Base-by-base conservation (phyloP, 2,113 vertebrate genomes). In the Grantiella picta region DNA sequence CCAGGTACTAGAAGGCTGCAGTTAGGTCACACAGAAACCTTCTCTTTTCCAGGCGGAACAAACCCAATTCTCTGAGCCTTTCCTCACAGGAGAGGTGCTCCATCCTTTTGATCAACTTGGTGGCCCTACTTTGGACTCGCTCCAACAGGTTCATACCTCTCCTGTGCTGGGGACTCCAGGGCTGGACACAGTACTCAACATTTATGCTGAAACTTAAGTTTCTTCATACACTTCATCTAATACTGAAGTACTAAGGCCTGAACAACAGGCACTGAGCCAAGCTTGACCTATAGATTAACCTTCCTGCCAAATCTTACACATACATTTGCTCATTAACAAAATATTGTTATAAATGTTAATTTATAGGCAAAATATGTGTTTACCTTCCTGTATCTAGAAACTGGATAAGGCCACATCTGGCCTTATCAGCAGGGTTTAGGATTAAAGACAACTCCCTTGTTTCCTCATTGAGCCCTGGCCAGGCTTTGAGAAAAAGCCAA, bases 61-160 rank as follows among this genome's bases (percentile, higher is more conserved):
- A 64, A 15, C 17, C 7, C 25, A 22, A 5, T 56, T 80, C 4
- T 33, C 11, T 35, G 5, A 56, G 17, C 25, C 5, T 64, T 56
- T 71, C 16, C 50, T 27, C 15, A 18, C 4, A 56, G 8, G 10
- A 50, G 27, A 65, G 35, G 5, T 36, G 11, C 11, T 50, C 12
- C 22, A 42, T 22, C 17, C 25, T 33, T 50, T 15, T 88, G 22
- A 23, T 42, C 7, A 8, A 15, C 59, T 65, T 57, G 31, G 27
- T 65, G 17, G 9, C 8, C 36, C 15, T 50, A 11, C 36, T 65
- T 65, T 33, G 11, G n/a, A 57, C 25, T 35, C 0, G 0, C 4
- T 72, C 9, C 21, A 36, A 57, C 14, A 27, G 31, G 4, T 31
- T 56, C 13, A 15, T 56, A 25, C 10, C 7, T 42, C 27, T 72